Percentiles rank a stretch among this genome's conserved stretches.
phyloP scores from a whole-genome alignment of 2,888 invertebrate species.

The Vanessa cardui region DNA sequence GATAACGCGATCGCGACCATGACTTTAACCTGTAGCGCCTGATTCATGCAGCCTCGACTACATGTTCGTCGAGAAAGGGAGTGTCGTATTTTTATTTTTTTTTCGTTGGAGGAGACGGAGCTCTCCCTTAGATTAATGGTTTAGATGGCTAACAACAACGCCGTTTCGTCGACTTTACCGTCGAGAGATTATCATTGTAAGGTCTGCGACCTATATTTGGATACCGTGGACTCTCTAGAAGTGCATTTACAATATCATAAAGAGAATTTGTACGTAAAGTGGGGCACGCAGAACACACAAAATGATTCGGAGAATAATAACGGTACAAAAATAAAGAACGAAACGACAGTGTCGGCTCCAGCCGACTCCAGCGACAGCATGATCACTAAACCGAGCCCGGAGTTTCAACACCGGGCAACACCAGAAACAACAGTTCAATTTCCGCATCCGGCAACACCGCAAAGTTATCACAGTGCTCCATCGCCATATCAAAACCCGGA shows the following conservation, averaged over 20 bases:
- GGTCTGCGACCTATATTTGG: constrained; percentile 89
- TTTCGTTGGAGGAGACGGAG: constrained; percentile 80
- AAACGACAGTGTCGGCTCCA: constrained; percentile 85
- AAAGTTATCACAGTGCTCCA: constrained; percentile 86
- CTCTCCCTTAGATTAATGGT: constrained; percentile 73
- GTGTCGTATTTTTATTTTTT: constrained; percentile 77
- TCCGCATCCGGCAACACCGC: constrained; percentile 85
- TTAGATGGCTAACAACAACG: constrained; percentile 82
- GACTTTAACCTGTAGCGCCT: constrained; percentile 73
- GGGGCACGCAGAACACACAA: constrained; percentile 84
- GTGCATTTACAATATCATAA: constrained; percentile 92
- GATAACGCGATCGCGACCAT: constrained; percentile 62
- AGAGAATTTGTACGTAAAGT: constrained; percentile 88
- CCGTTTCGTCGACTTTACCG: constrained; percentile 81
- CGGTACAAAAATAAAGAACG: constrained; percentile 82
- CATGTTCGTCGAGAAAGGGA: constrained; percentile 72
- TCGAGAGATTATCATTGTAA: constrained; percentile 87
- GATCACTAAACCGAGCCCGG: constrained; percentile 84
- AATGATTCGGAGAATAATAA: constrained; percentile 87
- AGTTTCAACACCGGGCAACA: constrained; percentile 82
- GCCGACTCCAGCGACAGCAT: constrained; percentile 89
- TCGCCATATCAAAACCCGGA: constrained; percentile 85
- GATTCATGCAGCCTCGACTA: constrained; percentile 62
- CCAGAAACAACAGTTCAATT: constrained; percentile 83
- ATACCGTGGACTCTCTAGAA: constrained; percentile 89